A percentile compares a stretch with the other conserved stretches of the same genome.
Evolutionary conservation across 2,113 vertebrate genomes (phyloP).

Genomic region (Rhea pennata): DNA sequence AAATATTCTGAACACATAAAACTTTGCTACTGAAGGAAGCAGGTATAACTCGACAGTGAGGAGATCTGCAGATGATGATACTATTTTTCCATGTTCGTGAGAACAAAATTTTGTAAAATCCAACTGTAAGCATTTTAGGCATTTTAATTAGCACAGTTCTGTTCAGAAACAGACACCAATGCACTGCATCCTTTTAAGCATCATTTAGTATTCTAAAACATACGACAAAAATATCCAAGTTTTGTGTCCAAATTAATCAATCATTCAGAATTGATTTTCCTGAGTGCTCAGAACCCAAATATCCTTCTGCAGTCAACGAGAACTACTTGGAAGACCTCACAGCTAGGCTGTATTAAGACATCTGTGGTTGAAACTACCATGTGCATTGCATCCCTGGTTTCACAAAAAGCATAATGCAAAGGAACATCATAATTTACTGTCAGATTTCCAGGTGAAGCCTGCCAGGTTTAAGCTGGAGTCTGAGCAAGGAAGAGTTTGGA

Average conservation of each 20-base stretch:
- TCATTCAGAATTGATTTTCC: background rate
- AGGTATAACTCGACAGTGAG: background rate
- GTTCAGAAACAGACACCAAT: background rate
- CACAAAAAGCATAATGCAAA: background rate
- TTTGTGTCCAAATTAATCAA: background rate
- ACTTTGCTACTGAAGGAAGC: background rate
- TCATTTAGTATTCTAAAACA: background rate
- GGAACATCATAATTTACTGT: background rate
- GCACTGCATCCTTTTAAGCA: background rate
- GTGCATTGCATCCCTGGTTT: background rate
- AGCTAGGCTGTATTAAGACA: background rate
- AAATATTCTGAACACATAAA: background rate
- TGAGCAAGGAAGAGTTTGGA: background rate
- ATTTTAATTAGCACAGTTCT: background rate
- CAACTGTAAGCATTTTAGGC: background rate
- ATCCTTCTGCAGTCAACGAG: background rate
- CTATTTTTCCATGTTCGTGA: background rate
- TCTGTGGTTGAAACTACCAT: background rate
- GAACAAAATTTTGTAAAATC: background rate
- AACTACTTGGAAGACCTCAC: background rate
- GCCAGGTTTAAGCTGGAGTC: background rate
- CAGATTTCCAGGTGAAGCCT: background rate
- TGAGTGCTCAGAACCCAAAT: background rate
- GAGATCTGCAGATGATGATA: background rate
- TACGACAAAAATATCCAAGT: background rate